A percentile compares a stretch with the other conserved stretches of the same genome.
These are phyloP conservation scores for Drosophila kurseongensis DNA, from an alignment of 1,140 invertebrate genomes.

Conservation along the genomic window DNA sequence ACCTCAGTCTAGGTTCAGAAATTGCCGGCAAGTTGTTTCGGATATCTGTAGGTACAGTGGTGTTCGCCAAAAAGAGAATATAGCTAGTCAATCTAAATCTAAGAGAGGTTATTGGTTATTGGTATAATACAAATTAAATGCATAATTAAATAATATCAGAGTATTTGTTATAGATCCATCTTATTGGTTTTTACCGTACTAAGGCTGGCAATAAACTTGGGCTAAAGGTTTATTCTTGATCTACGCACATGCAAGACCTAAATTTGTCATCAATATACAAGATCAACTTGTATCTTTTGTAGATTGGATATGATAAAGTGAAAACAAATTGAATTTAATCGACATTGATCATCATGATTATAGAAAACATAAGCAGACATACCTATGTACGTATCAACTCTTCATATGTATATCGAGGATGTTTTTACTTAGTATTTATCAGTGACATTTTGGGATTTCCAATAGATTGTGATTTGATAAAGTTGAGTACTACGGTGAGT, in stretches of 20 bases:
- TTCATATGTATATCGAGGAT: background rate
- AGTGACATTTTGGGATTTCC: constrained; percentile 3
- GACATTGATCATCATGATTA: constrained; percentile 30
- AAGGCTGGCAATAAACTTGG: background rate
- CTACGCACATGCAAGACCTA: background rate
- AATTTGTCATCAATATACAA: constrained; percentile 16
- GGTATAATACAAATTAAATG: no score
- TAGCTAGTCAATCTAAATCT: no score
- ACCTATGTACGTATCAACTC: background rate
- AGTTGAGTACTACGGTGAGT: constrained; percentile 6
- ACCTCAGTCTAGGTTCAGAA: constrained; percentile 43
- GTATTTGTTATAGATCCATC: no score
- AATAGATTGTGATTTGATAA: constrained; percentile 2
- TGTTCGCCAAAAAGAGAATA: no score
- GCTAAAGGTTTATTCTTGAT: constrained; percentile 1
- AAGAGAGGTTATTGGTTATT: no score
- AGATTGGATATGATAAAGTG: constrained; percentile 48
- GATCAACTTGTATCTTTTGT: constrained; percentile 11
- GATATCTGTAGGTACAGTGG: constrained; percentile 26
- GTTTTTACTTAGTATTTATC: background rate
- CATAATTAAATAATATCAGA: no score
- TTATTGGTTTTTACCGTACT: background rate
- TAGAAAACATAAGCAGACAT: background rate
- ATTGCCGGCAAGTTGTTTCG: constrained; percentile 35
- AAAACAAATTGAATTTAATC: constrained; percentile 57